phyloP scores from a whole-genome alignment of 2,888 invertebrate genomes.

The Netelia melanura region DNA sequence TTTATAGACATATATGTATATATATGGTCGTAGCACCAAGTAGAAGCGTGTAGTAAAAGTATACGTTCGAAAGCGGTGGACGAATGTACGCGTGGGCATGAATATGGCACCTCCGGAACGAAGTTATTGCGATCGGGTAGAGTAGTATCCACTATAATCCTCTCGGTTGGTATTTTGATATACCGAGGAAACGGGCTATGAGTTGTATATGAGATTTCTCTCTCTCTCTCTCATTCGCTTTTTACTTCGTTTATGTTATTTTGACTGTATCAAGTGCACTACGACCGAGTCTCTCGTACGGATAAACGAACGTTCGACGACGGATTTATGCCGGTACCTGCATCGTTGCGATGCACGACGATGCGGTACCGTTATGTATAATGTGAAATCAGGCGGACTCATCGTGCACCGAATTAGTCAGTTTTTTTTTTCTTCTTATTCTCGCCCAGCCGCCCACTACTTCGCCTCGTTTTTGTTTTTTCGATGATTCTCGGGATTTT shows the following conservation, averaged over 20 bases:
- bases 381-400: no score
- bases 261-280: conserved; percentile 57
- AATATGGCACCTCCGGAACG: conserved; percentile 45
- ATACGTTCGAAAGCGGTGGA: conserved; percentile 18
- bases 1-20: conserved; percentile 36
- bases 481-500: no score
- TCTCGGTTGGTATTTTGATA: conserved; percentile 43
- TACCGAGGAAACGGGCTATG: conserved; percentile 4
- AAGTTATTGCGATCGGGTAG: conserved; percentile 43
- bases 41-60: conserved; percentile 10
- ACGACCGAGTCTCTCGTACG: background rate
- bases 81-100: conserved; percentile 47
- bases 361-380: background rate
- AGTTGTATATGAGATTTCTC: no score
- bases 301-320: conserved; percentile 59
- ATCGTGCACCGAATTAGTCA: no score
- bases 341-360: conserved; percentile 56
- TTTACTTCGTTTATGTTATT: conserved; percentile 44
- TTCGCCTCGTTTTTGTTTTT: background rate
- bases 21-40: background rate
- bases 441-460: background rate
- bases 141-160: conserved; percentile 7
- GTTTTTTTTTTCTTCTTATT: background rate
- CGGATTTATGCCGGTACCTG: conserved; percentile 68
- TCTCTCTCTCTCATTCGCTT: background rate